Evolutionary conservation across 2,888 invertebrate genomes (phyloP), one percentile per base, ranked within the genome.

Genomic region (Melanargia galathea): DNA sequence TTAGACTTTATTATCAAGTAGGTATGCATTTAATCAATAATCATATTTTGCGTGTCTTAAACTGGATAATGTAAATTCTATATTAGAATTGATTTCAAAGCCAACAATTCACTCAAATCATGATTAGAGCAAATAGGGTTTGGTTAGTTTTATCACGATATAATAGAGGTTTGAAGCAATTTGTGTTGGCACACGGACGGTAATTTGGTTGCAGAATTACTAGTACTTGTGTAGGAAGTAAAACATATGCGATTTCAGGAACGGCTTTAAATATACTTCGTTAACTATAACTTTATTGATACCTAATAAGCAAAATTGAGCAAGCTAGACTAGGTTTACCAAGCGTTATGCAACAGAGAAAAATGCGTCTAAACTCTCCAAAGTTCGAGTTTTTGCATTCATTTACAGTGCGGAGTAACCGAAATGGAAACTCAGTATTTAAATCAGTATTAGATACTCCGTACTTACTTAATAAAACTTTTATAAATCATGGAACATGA

Each of bases 51-150:
- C 22, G 11, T 30, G 58, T 60, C 35, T 60, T 60, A 60, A 52
- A 45, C 16, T 11, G 45, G 45, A 57, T 62, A 66, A 60, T 62
- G 65, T 45, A 60, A 51, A 51, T 59, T n/a, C 55, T 62, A 52
- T 61, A 64, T 61, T 61, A 62, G 26, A 56, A 66, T 48, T 60
- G 60, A 60, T 59, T 64, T 49, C 60, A 56, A 64, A 66, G 69
- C 70, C 64, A 64, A 70, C 63, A 63, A 63, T 63, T 68, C 59
- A 63, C 63, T 66, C 59, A 63, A 60, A 60, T 55, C 61, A 61
- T 62, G 55, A 68, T 60, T 65, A 66, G 59, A 56, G 62, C 38
- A 59, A n/a, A 57, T 62, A 40, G 55, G 46, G 26, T 60, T 62
- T 40, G 22, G 55, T 48, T 67, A 33, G 56, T 56, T 63, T 65